Base-by-base conservation (phyloP, 2,888 invertebrate species). In the Atethmia centrago region DNA sequence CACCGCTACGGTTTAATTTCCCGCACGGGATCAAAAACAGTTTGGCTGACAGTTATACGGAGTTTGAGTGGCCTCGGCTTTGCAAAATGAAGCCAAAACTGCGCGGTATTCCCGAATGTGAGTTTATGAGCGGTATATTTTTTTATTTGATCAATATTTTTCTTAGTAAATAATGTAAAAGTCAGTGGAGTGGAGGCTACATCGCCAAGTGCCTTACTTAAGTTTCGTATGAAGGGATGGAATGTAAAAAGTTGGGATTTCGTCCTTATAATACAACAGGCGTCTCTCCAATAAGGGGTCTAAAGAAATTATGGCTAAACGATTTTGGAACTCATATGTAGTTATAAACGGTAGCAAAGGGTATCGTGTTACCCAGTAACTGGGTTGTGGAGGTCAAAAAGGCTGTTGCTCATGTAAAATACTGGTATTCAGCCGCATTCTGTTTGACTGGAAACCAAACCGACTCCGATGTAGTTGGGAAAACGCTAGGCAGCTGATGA, bases 31-130 rank as follows among this genome's bases (percentile, higher is more conserved):
- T 67, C 53, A 77, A 67, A 64, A 68, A 61, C 49, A 40, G 58
- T 77, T 76, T 31, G 36, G 4, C 77, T 64, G 68, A 64, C 68
- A 77, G 56, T 77, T 64, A 68, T 68, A n/a, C 19, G 40, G 45
- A 68, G 49, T 82, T 77, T 79, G 55, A 82, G 77, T 59, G 77
- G 58, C 25, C n/a, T 74, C 74, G 19, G 53, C 16, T 58, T 77
- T 36, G 59, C 25, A 55, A n/a, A 51, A 64, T 68, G 25, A 64
- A 64, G 68, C 49, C 59, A 45, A 64, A 68, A 82, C 21, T 51
- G 49, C 49, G 5, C 40, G 21, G 14, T 31, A 67, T 49, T 55
- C 5, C 45, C 12, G 28, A 61, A 65, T 64, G 59, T n/a, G 42
- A 64, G 51, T n/a, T 55, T 62, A 36, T 45, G 36, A 61, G 42